These are phyloP conservation scores for Clupea harengus DNA, from an alignment of 2,113 vertebrate species.

Conservation along the genomic window DNA sequence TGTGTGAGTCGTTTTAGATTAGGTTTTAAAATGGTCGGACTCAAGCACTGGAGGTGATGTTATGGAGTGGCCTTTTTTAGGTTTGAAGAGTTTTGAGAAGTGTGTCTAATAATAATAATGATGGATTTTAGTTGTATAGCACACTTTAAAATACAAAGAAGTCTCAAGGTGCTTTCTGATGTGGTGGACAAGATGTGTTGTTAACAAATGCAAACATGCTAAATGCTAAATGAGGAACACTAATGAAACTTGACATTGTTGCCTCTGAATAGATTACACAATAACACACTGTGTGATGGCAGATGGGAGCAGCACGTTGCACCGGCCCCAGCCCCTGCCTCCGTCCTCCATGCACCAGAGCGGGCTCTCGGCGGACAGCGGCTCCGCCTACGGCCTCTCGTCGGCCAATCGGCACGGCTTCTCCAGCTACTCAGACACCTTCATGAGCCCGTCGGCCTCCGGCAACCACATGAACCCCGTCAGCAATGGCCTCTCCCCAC, in stretches of 20 bases:
- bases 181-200: too few species aligned
- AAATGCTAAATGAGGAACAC: too few species aligned
- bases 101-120: too few species aligned
- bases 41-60: too few species aligned
- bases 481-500: conserved; percentile 95
- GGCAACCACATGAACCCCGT: conserved; percentile 97
- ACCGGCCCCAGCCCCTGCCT: conserved; percentile 94
- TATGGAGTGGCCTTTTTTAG: not conserved
- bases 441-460: conserved; percentile 91
- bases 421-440: conserved; percentile 97
- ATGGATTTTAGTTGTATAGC: too few species aligned
- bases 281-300: not conserved
- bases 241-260: too few species aligned
- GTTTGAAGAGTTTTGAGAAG: not conserved
- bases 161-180: too few species aligned
- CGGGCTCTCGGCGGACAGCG: conserved; percentile 80
- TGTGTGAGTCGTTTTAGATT: too few species aligned
- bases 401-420: conserved; percentile 86
- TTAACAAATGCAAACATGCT: too few species aligned
- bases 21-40: too few species aligned
- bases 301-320: conserved; percentile 92
- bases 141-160: too few species aligned
- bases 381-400: conserved; percentile 87
- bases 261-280: not conserved
- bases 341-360: conserved; percentile 99